Base-by-base conservation (phyloP, 2,797 vertebrate genomes). In the Pampus argenteus region DNA sequence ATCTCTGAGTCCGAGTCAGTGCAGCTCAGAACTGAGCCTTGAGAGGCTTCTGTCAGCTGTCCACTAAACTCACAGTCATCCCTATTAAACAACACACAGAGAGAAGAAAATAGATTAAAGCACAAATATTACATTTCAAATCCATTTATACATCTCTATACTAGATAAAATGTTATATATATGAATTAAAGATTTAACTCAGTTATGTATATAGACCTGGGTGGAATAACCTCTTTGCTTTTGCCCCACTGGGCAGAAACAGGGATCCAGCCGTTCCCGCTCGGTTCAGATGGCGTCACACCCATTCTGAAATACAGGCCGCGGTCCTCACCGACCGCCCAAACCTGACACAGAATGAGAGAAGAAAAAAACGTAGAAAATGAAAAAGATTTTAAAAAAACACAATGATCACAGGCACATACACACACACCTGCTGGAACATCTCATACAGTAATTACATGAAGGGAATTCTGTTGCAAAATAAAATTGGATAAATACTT, bases 231-330 rank as follows among this genome's bases (percentile, higher is more conserved):
- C 59, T 94, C 92, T 9, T 94, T 95, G 28, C 72, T 90, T 70
- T 92, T 94, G 29, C 97, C 96, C 74, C 95, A 91, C 49, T 93
- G 86, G 48, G 91, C 95, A 0, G 94, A 88, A 11, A 99, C 94
- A 14, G 95, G 93, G 56, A 96, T 96, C 98, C 98, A 99, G 0
- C 95, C 95, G 68, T 92, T 97, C 56, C 98, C 98, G 1, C 96
- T 99, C 9, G 98, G 96, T 83, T 98, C 96, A 2, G 93, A 95
- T 10, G 89, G 90, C 0, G 97, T 97, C 61, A 99, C 93, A 0
- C 97, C 97, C 76, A 97, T 96, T 14, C 98, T 96, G 75, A 98
- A 99, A 88, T 98, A 98, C 72, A 99, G 81, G 0, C 94, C 91
- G 20, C 97, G 95, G 87, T 99, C 97, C 69, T 98, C 95, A 45